Base-by-base conservation (phyloP, 1,140 invertebrate genomes). In the Geopemphigus sp. region DNA sequence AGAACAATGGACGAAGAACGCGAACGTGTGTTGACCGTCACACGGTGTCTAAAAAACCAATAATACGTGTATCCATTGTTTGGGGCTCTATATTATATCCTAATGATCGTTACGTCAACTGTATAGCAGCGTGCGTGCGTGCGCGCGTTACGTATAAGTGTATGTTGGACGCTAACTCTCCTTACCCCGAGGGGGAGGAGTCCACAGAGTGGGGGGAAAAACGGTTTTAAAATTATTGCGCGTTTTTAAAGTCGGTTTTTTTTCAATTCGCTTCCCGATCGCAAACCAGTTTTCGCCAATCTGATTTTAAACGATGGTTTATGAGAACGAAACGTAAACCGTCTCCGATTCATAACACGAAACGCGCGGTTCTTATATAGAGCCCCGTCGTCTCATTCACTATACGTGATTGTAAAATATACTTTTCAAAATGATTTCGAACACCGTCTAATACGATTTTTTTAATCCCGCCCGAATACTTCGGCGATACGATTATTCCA, bases 1-100 rank as follows among this genome's bases (percentile, higher is more conserved):
- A 68, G 66, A 68, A 68, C 66, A 68, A 68, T 68, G 66, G 66
- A 50, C 45, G 39, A 50, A 24, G 22, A 24, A 68, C 45, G 66
- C 11, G 22, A 14, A 2, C 14, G 22, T 5, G 45, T 17, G 47
- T 68, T 10, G 39, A 47, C 22, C 64, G 39, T 68, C 39, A 47
- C 22, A n/a, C 14, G 66, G 14, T 68, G 66, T 68, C 66, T 68
- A 26, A 68, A 68, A 50, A 50, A 39, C 63, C 32, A 1, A 66
- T 66, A 68, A 68, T 47, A 24, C 22, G 22, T 26, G 47, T 50
- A 26, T 26, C 45, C 66, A 68, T 68, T 68, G 66, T 68, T 68
- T 24, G n/a, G 22, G 14, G 26, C 1, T 24, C 10, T 50, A 24
- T 45, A n/a, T 45, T 24, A 47, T n/a, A 68, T 68, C 22, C 66